Evolutionary conservation across 2,888 invertebrate species (phyloP), one percentile per base, ranked within the genome.

Genomic region (Thelaira solivaga): DNA sequence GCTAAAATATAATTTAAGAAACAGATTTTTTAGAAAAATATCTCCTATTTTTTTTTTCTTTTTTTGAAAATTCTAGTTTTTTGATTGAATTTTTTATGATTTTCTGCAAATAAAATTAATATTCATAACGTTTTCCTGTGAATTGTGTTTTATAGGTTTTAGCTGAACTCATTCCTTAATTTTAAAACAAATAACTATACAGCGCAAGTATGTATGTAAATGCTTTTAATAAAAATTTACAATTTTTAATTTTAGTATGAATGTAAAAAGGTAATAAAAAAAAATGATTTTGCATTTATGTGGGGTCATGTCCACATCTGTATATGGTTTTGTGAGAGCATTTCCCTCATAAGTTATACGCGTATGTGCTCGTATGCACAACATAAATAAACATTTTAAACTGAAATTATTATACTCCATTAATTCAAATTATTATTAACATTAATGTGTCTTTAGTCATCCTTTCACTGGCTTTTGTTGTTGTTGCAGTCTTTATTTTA

Each of bases 361-460:
- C 39, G n/a, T n/a, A n/a, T n/a, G n/a, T n/a, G n/a, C n/a, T n/a
- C n/a, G n/a, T n/a, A n/a, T n/a, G n/a, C n/a, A n/a, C n/a, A n/a
- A n/a, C 67, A 75, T 77, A 80, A 75, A 80, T 77, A 77, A 72
- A 53, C 68, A 72, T 76, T 55, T 72, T 62, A 22, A 77, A 68
- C 51, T 53, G 64, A 71, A 78, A 69, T 78, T 75, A 67, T 72
- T 65, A 55, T 67, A 47, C 57, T 43, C 64, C 77, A 78, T 80
- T 80, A 72, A 75, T 75, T 72, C 53, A 78, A 59, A 76, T 80
- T 78, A 80, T 78, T 78, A 80, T 65, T 61, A 73, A 43, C 73
- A 67, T 61, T 67, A 67, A 78, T 61, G 49, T 74, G 41, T 22
- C 59, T 51, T 61, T 57, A 62, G 47, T 65, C 57, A 73, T 64